Evolutionary conservation across 2,888 invertebrate species (phyloP).

Genomic region (Drosophila affinis): DNA sequence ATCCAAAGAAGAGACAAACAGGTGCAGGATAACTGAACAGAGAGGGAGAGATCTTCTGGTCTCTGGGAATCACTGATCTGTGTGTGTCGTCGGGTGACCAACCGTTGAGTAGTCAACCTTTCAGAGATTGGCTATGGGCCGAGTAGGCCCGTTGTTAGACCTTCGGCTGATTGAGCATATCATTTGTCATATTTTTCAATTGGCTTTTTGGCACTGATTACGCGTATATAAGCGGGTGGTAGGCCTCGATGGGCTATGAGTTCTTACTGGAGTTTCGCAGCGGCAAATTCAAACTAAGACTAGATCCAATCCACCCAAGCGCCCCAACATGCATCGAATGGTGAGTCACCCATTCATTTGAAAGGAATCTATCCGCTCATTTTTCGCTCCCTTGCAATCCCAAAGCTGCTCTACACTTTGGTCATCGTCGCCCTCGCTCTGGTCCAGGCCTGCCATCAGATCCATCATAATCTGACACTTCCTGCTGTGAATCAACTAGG

Average conservation of each 20-base stretch:
- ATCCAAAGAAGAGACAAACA: background rate
- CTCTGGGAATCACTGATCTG: slow-evolving; percentile 1
- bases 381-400: background rate
- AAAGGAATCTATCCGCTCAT: background rate
- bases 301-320: slow-evolving; percentile 57
- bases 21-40: background rate
- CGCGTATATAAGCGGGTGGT: slow-evolving; percentile 57
- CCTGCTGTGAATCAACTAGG: slow-evolving; percentile 33
- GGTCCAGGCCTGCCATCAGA: slow-evolving; percentile 31
- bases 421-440: slow-evolving; percentile 43
- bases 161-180: slow-evolving; percentile 57
- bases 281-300: slow-evolving; percentile 74
- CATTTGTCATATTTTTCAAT: slow-evolving; percentile 39
- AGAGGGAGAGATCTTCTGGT: background rate
- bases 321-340: slow-evolving; percentile 56
- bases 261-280: slow-evolving; percentile 73
- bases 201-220: slow-evolving; percentile 18
- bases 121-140: background rate
- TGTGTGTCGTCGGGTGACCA: slow-evolving; percentile 1
- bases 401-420: slow-evolving; percentile 61
- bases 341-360: slow-evolving; percentile 35
- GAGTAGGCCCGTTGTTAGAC: slow-evolving; percentile 47
- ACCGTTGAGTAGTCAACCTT: background rate
- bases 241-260: slow-evolving; percentile 58
- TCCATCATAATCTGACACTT: slow-evolving; percentile 40